Evolutionary conservation across 2,888 invertebrate genomes (phyloP), one percentile per base, ranked within the genome.

Genomic region (Orthosia gothica): DNA sequence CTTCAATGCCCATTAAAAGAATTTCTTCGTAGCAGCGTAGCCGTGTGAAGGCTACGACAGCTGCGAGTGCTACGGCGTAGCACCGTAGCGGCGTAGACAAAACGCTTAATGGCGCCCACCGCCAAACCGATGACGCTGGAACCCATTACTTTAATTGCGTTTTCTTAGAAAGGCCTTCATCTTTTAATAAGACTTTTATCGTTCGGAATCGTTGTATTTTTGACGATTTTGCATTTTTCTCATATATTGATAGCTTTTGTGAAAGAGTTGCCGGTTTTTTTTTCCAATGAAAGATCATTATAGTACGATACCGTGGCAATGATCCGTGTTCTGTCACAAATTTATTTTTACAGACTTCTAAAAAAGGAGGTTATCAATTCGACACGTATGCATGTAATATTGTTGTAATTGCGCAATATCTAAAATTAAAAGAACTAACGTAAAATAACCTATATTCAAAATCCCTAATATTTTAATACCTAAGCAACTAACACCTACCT

Each of bases 1-100:
- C 5, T 45, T 5, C 11, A 7, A 18, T 20, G 11, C 4, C 23
- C 20, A 70, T 78, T 49, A 40, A 18, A 79, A 57, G 23, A n/a
- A 47, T 13, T 0, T 40, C 26, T 52, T 23, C 74, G 58, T 64
- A 76, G 50, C 75, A 52, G 16, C 76, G 79, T 73, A 79, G 79
- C 73, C 1, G n/a, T n/a, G 15, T 26, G 13, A 58, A 54, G 50
- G 54, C 54, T 77, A 74, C 76, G 75, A 49, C 52, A 59, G 75
- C 81, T 81, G 65, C 76, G 81, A 5, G 59, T 81, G 54, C 76
- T 81, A 81, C 76, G 81, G 1, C 81, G 76, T 76, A 76, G 76
- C 52, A 2, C 1, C 59, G 59, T 59, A 77, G 65, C 49, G 58
- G 20, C 81, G 64, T 74, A 81, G 63, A 49, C 64, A 20, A 80